Percentiles rank a stretch among this genome's conserved stretches.
phyloP scores from a whole-genome alignment of 2,113 vertebrate genomes.

The Muscicapa adusta region DNA sequence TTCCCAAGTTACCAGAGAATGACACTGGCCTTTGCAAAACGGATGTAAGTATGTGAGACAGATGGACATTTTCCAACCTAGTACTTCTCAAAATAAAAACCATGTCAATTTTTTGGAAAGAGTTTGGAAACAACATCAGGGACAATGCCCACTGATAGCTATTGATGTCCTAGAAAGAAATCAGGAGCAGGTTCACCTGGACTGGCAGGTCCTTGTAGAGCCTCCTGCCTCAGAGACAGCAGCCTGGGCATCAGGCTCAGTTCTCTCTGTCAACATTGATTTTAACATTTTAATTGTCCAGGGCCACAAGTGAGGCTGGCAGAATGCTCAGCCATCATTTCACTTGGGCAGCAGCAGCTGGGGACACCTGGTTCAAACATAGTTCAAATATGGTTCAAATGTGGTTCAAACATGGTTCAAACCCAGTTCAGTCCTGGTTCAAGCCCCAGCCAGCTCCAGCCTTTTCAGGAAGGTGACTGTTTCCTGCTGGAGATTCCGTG shows the following conservation, averaged over 20 bases:
- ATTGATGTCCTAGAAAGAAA: background rate
- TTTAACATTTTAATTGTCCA: background rate
- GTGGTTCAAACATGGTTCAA: no score
- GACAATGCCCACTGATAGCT: background rate
- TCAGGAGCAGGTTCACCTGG: background rate
- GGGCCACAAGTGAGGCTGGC: background rate
- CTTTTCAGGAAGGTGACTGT: background rate
- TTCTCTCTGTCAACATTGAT: background rate
- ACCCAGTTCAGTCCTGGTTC: background rate
- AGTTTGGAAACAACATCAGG: background rate
- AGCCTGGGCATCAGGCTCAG: background rate
- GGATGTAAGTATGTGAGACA: background rate
- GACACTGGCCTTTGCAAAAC: background rate
- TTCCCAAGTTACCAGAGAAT: background rate
- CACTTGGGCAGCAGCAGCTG: background rate
- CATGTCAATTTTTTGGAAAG: background rate
- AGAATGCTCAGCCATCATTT: background rate
- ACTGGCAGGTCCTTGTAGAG: background rate
- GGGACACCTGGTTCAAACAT: background rate
- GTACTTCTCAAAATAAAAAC: background rate
- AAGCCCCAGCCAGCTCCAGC: background rate
- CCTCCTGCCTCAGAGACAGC: background rate
- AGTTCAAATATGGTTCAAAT: background rate
- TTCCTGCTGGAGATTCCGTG: accelerated
- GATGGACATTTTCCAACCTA: background rate